Evolutionary conservation across 1,140 invertebrate genomes (phyloP), one percentile per base, ranked within the genome.

Genomic region (Panulirus ornatus): DNA sequence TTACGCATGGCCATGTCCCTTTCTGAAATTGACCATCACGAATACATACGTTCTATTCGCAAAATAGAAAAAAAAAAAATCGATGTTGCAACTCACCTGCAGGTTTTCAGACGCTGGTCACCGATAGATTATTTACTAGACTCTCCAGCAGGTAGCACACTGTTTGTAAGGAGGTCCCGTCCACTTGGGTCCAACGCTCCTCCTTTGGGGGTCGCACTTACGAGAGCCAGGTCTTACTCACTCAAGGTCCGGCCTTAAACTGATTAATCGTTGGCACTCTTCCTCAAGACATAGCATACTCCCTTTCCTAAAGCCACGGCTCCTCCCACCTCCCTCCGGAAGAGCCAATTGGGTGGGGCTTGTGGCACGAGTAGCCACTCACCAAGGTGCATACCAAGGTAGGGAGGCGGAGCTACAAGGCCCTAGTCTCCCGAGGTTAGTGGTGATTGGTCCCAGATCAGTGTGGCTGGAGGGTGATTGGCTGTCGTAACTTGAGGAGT

Each of bases 181-280:
- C n/a, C n/a, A n/a, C n/a, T n/a, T n/a, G n/a, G n/a, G n/a, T n/a
- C n/a, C n/a, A n/a, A n/a, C n/a, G n/a, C n/a, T n/a, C n/a, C n/a
- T n/a, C n/a, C n/a, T n/a, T n/a, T n/a, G n/a, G n/a, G n/a, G n/a
- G n/a, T n/a, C n/a, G n/a, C n/a, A n/a, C n/a, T n/a, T n/a, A 54
- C n/a, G 78, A 54, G 66, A 47, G 16, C 42, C 36, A 47, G 66
- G 83, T 84, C 83, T 84, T 58, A 78, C 54, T n/a, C 85, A 87
- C 85, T 87, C 85, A 79, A 44, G 75, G 38, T 66, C 44, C 63
- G 85, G 85, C 85, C 73, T 40, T 87, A 87, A 66, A 87, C 85
- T 87, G 85, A 87, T 79, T 87, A 79, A 87, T 87, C 66, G 85
- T 79, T 87, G 85, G 85, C 85, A 87, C 73, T 79, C 47, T 38